Evolutionary conservation across 2,113 vertebrate species (phyloP).

Genomic region (Phainopepla nitens): DNA sequence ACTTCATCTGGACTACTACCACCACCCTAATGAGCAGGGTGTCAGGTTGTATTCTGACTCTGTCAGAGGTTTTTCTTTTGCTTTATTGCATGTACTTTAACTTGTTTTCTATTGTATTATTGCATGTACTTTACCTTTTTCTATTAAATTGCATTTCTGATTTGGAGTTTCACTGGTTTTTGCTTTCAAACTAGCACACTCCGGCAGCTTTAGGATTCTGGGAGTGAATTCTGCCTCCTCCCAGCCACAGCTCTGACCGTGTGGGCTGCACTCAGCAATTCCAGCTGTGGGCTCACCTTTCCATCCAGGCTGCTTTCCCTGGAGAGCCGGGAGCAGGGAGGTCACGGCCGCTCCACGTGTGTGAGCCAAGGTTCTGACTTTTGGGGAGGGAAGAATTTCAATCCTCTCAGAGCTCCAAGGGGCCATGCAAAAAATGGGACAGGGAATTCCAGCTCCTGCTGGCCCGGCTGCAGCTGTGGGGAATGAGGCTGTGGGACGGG

Average conservation of each 20-base stretch:
- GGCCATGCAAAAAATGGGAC: neutral
- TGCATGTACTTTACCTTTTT: too few relatives aligned
- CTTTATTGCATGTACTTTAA: too few relatives aligned
- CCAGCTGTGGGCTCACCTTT: neutral
- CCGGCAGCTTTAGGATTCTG: fast-evolving
- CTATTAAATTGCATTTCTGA: too few relatives aligned
- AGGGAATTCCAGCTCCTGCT: neutral
- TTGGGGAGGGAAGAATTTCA: neutral
- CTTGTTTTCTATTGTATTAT: too few relatives aligned
- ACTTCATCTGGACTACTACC: too few relatives aligned
- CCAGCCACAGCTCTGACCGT: neutral
- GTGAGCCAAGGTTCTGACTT: neutral
- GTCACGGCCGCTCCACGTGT: neutral
- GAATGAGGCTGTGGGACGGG: neutral
- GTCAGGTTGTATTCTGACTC: too few relatives aligned
- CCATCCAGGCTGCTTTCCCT: neutral
- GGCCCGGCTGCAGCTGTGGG: neutral
- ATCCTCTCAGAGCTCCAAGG: neutral
- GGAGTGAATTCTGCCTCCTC: neutral
- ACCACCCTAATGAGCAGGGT: too few relatives aligned
- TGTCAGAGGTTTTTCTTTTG: too few relatives aligned
- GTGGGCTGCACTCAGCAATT: neutral
- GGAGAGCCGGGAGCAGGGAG: neutral
- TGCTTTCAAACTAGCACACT: too few relatives aligned
- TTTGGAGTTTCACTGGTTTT: too few relatives aligned